Evolutionary conservation across 2,797 vertebrate species (phyloP).

Genomic region (Cuniculus paca): DNA sequence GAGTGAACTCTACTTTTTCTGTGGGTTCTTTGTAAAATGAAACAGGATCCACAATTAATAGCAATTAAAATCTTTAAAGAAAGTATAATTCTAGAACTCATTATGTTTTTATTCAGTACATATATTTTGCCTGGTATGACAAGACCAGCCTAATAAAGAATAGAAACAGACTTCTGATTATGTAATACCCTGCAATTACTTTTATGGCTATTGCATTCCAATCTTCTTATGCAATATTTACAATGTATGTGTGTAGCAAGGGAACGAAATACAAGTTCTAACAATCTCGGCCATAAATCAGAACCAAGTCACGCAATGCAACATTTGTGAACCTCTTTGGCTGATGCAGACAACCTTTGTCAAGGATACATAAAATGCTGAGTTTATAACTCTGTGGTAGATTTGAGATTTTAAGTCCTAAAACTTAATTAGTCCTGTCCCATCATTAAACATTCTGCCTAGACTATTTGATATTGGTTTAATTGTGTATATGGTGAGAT

Average conservation of each 20-base stretch:
- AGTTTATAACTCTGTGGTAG: slow-evolving; percentile 61
- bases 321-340: slow-evolving; percentile 79
- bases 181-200: slow-evolving; percentile 96
- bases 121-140: slow-evolving; percentile 72
- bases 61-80: slow-evolving; percentile 65
- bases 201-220: slow-evolving; percentile 96
- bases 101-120: slow-evolving; percentile 77
- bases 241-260: slow-evolving; percentile 91
- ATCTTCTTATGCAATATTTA: slow-evolving; percentile 95
- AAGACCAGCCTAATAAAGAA: slow-evolving; percentile 77
- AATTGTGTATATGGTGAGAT: slow-evolving; percentile 57
- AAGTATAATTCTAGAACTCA: slow-evolving; percentile 56
- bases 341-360: slow-evolving; percentile 75
- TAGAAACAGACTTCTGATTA: slow-evolving; percentile 84
- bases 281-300: slow-evolving; percentile 86
- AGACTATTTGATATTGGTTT: slow-evolving; percentile 66
- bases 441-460: slow-evolving; percentile 63
- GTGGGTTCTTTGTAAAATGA: not conserved
- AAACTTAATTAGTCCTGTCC: slow-evolving; percentile 59
- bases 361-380: slow-evolving; percentile 61
- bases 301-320: slow-evolving; percentile 92
- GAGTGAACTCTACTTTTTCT: slow-evolving; percentile 49
- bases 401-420: slow-evolving; percentile 64
- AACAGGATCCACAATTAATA: slow-evolving; percentile 30
- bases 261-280: slow-evolving; percentile 87